Evolutionary conservation across 2,113 vertebrate species (phyloP).

Genomic region (Chlamydotis undulata): DNA sequence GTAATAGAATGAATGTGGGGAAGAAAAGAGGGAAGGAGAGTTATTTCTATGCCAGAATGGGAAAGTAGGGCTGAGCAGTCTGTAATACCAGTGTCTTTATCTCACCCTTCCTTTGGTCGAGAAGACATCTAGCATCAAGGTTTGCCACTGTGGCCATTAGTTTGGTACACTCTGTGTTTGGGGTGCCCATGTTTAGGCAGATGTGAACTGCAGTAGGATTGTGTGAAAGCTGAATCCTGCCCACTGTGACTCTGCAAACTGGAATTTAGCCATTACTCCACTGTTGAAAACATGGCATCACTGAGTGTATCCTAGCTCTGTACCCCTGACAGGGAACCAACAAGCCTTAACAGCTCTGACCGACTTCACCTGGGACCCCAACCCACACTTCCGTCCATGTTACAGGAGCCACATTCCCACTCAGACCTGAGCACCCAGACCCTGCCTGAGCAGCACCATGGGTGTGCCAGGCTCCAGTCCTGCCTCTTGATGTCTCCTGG

Average conservation of each 20-base stretch:
- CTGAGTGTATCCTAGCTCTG: rapidly evolving
- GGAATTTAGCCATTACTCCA: not conserved
- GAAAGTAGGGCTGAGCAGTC: not conserved
- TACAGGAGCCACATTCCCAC: not conserved
- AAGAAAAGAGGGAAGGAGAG: not conserved
- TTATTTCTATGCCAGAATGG: not conserved
- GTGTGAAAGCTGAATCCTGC: not conserved
- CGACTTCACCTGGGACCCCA: not conserved
- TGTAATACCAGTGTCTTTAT: not conserved
- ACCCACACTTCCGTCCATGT: not conserved
- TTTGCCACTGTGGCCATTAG: not conserved
- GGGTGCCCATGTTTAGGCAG: not conserved
- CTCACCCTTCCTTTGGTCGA: not conserved
- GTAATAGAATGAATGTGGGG: not conserved
- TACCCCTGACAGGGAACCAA: not conserved
- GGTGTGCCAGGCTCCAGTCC: not conserved
- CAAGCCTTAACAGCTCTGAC: not conserved
- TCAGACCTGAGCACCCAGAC: not conserved
- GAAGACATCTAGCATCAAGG: not conserved
- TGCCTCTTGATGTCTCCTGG: not conserved
- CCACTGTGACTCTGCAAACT: not conserved
- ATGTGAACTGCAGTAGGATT: not conserved
- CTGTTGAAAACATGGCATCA: not conserved
- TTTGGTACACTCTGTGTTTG: not conserved
- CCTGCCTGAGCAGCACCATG: not conserved